A percentile compares a stretch with the other conserved stretches of the same genome.
These are phyloP conservation scores for Tigriopus japonicus DNA, from an alignment of 1,140 invertebrate species.

Conservation along the genomic window DNA sequence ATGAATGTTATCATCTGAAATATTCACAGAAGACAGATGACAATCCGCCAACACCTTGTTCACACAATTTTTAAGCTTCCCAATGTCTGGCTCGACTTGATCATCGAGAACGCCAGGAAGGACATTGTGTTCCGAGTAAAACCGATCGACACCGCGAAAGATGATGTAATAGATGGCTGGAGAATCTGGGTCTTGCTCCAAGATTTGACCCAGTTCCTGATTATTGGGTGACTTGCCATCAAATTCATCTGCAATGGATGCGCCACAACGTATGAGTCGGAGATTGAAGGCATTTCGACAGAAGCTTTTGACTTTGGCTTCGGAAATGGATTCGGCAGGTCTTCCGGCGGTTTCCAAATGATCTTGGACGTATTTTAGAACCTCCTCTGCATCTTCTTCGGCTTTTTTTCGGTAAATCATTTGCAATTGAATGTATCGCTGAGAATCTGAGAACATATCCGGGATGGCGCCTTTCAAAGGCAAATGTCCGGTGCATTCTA, in stretches of 20 bases:
- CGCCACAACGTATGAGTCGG: neutral
- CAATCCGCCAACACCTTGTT: conserved; percentile 36
- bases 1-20: conserved; percentile 84
- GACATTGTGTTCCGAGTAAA: conserved; percentile 64
- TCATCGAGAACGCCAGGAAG: conserved; percentile 59
- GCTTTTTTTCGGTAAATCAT: conserved; percentile 74
- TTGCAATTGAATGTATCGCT: conserved; percentile 73
- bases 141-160: conserved; percentile 70
- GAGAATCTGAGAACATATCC: conserved; percentile 93
- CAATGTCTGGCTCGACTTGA: conserved; percentile 71
- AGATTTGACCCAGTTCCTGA: conserved; percentile 2
- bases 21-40: conserved; percentile 42
- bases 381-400: conserved; percentile 50
- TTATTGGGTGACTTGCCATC: conserved; percentile 4
- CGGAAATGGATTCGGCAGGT: conserved; percentile 11
- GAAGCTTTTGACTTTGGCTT: conserved; percentile 12
- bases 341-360: conserved; percentile 37
- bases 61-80: conserved; percentile 44
- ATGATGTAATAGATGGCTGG: conserved; percentile 79
- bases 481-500: conserved; percentile 60
- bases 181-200: conserved; percentile 49
- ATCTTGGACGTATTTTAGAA: conserved; percentile 57
- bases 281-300: conserved; percentile 13
- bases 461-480: conserved; percentile 80
- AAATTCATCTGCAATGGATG: conserved; percentile 8